Evolutionary conservation across 2,888 invertebrate species (phyloP), one percentile per base, ranked within the genome.

Genomic region (Ectropis crepuscularia): DNA sequence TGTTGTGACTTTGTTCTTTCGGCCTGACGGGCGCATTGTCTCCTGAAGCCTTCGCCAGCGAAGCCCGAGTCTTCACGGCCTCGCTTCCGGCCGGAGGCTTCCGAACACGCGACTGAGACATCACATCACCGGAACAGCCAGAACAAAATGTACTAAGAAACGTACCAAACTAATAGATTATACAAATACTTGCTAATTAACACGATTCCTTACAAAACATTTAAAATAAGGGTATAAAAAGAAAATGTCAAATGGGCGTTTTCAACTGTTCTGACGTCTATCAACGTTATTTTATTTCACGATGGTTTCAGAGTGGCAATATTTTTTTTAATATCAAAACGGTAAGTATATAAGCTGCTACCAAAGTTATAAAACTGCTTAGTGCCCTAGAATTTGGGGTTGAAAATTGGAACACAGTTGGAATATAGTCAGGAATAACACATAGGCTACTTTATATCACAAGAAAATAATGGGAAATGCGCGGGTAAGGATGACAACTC

Each of bases 181-280:
- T 10, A 38, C 45, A 45, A 45, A 54, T 16, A 46, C 38, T 46
- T 43, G 5, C 42, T 53, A 42, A 38, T 54, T 63, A 64, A 71
- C 65, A 69, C 76, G 68, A 74, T 74, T 62, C 65, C 63, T 69
- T 72, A 76, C 67, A 78, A 80, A 78, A 76, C 71, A 75, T 73
- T 68, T 72, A 79, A 83, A 81, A 82, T 75, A 76, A 68, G 51
- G 63, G 12, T 80, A 76, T 75, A 80, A 81, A 85, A 80, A 76
- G 57, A 64, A 68, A 72, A 75, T 66, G 74, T 81, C 81, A 76
- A 78, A 77, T 77, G 61, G 65, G 64, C 74, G 74, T 76, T 67
- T 78, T 85, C 79, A 81, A 76, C 71, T 83, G 80, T 82, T 82
- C 69, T 75, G 76, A 72, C 76, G 73, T 53, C 10, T 53, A 10